A percentile compares a stretch with the other conserved stretches of the same genome.
Evolutionary conservation across 2,113 vertebrate species (phyloP).

Genomic region (Melanostigma gelatinosum): DNA sequence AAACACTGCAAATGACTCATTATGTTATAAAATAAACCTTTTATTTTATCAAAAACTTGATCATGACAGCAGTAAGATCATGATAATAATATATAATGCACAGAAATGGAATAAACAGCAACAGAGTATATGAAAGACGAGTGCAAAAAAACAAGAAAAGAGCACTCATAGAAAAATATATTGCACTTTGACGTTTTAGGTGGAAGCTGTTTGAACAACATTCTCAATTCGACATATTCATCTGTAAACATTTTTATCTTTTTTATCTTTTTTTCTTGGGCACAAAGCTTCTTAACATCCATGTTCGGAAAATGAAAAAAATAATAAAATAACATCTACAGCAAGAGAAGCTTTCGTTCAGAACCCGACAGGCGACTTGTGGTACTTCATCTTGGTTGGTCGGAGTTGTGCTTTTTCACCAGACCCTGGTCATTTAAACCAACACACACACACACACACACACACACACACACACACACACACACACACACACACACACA

Average conservation of each 20-base stretch:
- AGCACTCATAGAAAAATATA: constrained; percentile 76
- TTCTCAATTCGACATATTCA: constrained; percentile 56
- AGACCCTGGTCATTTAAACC: constrained; percentile 35
- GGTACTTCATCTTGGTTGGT: constrained; percentile 52
- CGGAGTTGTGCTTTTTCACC: constrained; percentile 63
- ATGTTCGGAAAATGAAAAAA: background rate
- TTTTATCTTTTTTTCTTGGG: constrained; percentile 17
- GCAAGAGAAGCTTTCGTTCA: constrained; percentile 42
- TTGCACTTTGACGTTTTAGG: constrained; percentile 75
- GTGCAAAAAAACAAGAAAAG: constrained; percentile 66
- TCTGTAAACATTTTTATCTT: constrained; percentile 74
- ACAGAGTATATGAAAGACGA: constrained; percentile 69
- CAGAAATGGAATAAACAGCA: constrained; percentile 72
- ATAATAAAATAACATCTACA: constrained; percentile 10
- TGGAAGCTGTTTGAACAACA: constrained; percentile 74
- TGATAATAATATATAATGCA: constrained; percentile 66
- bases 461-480: background rate
- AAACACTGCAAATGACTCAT: background rate
- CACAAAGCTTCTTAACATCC: constrained; percentile 38
- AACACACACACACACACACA: constrained; percentile 6
- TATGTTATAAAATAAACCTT: constrained; percentile 77
- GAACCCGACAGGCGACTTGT: constrained; percentile 56
- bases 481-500: background rate
- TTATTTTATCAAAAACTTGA: constrained; percentile 76
- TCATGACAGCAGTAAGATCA: constrained; percentile 66